A percentile compares a stretch with the other conserved stretches of the same genome.
Conservation (phyloP, 2,888 invertebrate genomes). For the Acrobasis repandana region DNA sequence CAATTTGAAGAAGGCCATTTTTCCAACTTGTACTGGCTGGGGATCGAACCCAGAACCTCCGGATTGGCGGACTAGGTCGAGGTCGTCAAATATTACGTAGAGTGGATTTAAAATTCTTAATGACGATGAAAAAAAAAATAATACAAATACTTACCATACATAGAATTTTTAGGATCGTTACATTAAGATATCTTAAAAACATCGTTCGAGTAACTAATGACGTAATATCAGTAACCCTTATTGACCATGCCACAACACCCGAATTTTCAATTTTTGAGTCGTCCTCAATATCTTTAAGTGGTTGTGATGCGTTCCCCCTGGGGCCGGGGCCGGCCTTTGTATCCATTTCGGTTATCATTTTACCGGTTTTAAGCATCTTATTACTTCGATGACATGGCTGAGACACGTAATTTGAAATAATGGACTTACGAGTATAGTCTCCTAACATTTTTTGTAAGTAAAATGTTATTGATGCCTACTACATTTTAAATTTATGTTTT, state of each 20-base stretch:
- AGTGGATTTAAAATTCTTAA: too few species aligned
- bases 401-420: conserved; percentile 1
- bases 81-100: too few species aligned
- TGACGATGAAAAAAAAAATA: too few species aligned
- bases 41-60: too few species aligned
- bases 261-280: conserved; percentile 10
- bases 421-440: not conserved
- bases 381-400: not conserved
- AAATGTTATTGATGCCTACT: too few species aligned
- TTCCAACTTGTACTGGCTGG: too few species aligned
- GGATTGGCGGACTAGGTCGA: too few species aligned
- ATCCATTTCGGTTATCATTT: conserved; percentile 34
- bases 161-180: not conserved
- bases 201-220: not conserved
- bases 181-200: not conserved
- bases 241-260: conserved; percentile 11
- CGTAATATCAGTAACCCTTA: not conserved
- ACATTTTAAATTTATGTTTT: not conserved
- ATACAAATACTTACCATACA: not conserved
- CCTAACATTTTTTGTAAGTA: not conserved
- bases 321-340: conserved; percentile 30
- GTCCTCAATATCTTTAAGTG: conserved; percentile 33
- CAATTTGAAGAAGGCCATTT: too few species aligned
- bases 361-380: conserved; percentile 28
- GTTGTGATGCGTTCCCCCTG: conserved; percentile 27